phyloP scores from a whole-genome alignment of 2,113 vertebrate genomes.

The Eulemur macaco region DNA sequence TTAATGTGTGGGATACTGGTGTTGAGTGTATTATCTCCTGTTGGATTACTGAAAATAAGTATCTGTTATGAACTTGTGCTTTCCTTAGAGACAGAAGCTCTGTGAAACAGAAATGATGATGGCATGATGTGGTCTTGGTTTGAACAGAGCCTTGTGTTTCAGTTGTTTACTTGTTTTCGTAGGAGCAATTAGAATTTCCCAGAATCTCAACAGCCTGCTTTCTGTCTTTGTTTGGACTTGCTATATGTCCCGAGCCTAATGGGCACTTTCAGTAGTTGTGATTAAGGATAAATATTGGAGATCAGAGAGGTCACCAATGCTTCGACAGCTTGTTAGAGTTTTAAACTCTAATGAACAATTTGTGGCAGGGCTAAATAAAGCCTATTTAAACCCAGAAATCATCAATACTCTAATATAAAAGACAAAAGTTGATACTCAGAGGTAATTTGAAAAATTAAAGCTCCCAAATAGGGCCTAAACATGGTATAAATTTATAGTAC shows the following conservation, averaged over 20 bases:
- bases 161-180: slow-evolving; percentile 36
- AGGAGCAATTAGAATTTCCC: slow-evolving; percentile 53
- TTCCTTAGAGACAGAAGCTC: neutral
- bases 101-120: neutral
- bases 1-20: neutral
- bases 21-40: neutral
- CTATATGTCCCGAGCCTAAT: slow-evolving; percentile 19
- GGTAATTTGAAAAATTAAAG: slow-evolving; percentile 35
- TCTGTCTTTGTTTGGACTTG: slow-evolving; percentile 56
- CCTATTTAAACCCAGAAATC: neutral
- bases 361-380: slow-evolving; percentile 12
- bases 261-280: slow-evolving; percentile 33
- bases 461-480: neutral
- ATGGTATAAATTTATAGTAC: neutral
- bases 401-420: slow-evolving; percentile 12
- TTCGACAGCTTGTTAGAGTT: slow-evolving; percentile 38
- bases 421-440: neutral
- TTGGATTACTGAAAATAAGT: neutral
- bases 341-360: slow-evolving; percentile 49
- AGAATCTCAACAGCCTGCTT: slow-evolving; percentile 31
- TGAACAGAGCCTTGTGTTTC: neutral
- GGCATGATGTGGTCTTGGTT: neutral
- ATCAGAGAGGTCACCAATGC: slow-evolving; percentile 31
- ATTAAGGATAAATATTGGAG: slow-evolving; percentile 56
- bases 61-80: neutral